Evolutionary conservation across 2,888 invertebrate species (phyloP).

Genomic region (Malthinus seriepunctatus): DNA sequence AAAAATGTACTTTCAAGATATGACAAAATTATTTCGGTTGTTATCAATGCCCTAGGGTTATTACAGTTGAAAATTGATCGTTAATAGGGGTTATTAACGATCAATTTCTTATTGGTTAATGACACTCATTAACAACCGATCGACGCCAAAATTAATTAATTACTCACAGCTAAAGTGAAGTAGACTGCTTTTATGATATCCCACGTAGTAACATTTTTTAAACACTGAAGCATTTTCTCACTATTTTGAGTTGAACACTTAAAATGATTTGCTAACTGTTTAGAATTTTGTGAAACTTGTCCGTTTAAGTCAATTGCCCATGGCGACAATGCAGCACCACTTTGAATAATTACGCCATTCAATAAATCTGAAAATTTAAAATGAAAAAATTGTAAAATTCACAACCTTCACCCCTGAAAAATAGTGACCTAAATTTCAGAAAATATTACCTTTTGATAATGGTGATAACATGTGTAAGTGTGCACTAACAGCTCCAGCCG

Average conservation of each 20-base stretch:
- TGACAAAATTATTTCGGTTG: too few relatives aligned
- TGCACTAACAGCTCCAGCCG: conserved; percentile 51
- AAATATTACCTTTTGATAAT: conserved; percentile 42
- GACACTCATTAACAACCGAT: too few relatives aligned
- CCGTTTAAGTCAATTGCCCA: conserved; percentile 55
- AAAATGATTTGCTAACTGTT: conserved; percentile 54
- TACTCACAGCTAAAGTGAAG: background rate
- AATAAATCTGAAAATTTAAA: conserved; percentile 10
- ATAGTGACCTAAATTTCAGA: too few relatives aligned
- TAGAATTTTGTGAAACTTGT: conserved; percentile 62
- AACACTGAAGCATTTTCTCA: conserved; percentile 62
- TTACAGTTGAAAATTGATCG: too few relatives aligned
- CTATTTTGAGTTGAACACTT: conserved; percentile 61
- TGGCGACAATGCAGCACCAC: conserved; percentile 41
- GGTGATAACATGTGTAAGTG: conserved; percentile 52
- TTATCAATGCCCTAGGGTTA: too few relatives aligned
- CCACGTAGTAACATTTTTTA: conserved; percentile 63
- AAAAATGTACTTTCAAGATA: too few relatives aligned
- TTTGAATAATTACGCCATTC: conserved; percentile 59
- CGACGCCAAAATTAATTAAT: too few relatives aligned
- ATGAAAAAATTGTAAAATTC: too few relatives aligned
- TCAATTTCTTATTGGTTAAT: too few relatives aligned
- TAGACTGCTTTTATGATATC: conserved; percentile 60
- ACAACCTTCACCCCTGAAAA: too few relatives aligned
- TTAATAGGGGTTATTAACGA: too few relatives aligned